Evolutionary conservation across 2,888 invertebrate species (phyloP), one percentile per base, ranked within the genome.

Genomic region (Thymelicus sylvestris): DNA sequence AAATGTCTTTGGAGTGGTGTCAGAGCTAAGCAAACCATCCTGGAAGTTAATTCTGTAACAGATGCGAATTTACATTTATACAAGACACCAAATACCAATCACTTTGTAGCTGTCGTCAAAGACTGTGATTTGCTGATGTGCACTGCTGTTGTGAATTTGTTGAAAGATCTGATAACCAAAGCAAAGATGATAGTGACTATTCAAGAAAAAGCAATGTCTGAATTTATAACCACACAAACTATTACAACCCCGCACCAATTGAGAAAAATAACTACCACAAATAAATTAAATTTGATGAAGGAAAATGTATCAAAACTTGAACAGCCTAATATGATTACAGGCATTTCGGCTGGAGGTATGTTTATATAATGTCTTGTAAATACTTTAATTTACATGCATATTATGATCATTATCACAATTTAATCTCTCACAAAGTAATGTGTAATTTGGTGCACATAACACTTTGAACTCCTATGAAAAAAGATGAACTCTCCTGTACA

Each of bases 251-350:
- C 86, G 12, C 88, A 84, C 77, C 73, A 91, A n/a, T 81, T 92
- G 7, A 79, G 83, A 81, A 74, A 77, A 90, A 52, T 80, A 75
- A 61, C 47, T 39, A 78, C 78, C 39, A 85, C 92, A 67, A 79
- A 78, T 61, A 78, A 78, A 73, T 74, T 74, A 39, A 67, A 73
- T 52, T 55, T 71, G 62, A 12, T 65, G 78, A 19, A 79, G 48
- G 76, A 82, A 13, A 74, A 77, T 39, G 88, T 84, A 76, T 81
- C 84, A n/a, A 87, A 81, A 75, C 79, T 94, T 67, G 94, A 94
- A 77, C 93, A 92, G 77, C 94, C 94, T 38, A 94, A 94, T 79
- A 91, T 94, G 55, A 81, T 94, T 74, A 88, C 91, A 72, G 94
- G 94, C 50, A 83, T 92, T 38, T 80, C 89, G 63, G 94, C 94